These are phyloP conservation scores for Meandrusa payeni DNA, from an alignment of 2,888 invertebrate species.

Conservation along the genomic window DNA sequence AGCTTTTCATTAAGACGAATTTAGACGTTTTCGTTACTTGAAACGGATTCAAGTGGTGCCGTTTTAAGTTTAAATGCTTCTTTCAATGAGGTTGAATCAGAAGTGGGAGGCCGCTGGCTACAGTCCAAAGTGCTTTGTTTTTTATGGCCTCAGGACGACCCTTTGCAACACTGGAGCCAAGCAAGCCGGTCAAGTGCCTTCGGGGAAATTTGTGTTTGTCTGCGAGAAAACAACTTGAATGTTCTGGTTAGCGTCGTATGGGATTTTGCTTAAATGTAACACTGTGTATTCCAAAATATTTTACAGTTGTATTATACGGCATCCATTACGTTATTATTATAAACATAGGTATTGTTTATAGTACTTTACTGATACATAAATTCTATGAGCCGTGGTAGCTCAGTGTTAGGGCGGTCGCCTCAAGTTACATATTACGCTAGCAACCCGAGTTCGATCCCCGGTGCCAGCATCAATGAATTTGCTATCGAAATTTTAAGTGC, in stretches of 20 bases:
- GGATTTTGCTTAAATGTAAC: slow-evolving; percentile 14
- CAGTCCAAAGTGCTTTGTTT: slow-evolving; percentile 72
- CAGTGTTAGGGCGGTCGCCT: too few relatives aligned
- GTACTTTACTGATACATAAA: too few relatives aligned
- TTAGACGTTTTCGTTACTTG: slow-evolving; percentile 32
- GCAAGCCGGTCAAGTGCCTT: slow-evolving; percentile 58
- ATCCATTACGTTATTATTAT: too few relatives aligned
- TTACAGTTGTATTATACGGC: slow-evolving; percentile 3
- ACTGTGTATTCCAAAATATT: slow-evolving; percentile 1
- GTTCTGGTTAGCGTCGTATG: slow-evolving; percentile 32
- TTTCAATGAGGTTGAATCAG: slow-evolving; percentile 60
- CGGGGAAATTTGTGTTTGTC: slow-evolving; percentile 42
- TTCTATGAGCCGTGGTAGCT: too few relatives aligned
- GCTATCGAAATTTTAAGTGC: too few relatives aligned
- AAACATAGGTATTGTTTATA: too few relatives aligned
- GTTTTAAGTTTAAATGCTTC: slow-evolving; percentile 61
- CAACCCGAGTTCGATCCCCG: too few relatives aligned
- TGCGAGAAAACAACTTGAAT: slow-evolving; percentile 26
- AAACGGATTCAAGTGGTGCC: slow-evolving; percentile 60
- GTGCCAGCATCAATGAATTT: too few relatives aligned
- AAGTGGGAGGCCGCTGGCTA: slow-evolving; percentile 55
- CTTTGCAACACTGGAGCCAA: slow-evolving; percentile 50
- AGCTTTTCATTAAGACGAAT: slow-evolving; percentile 25
- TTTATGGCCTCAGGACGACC: slow-evolving; percentile 57
- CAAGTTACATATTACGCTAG: too few relatives aligned